Conservation (phyloP, 2,888 invertebrate genomes). For the Phymatocera aterrima region DNA sequence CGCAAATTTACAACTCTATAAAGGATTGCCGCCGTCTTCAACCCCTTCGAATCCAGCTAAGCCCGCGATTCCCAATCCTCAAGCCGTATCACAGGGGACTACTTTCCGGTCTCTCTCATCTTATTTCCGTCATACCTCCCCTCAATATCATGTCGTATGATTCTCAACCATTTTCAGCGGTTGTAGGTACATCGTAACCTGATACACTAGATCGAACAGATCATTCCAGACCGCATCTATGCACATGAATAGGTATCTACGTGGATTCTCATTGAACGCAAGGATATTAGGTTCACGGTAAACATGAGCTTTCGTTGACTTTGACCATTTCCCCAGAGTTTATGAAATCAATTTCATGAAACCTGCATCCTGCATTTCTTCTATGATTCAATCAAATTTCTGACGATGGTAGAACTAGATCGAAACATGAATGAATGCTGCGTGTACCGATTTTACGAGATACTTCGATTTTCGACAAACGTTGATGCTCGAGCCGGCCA, state of each 20-base stretch:
- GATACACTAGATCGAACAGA: neutral
- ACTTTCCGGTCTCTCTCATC: constrained; percentile 39
- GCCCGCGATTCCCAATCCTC: constrained; percentile 5
- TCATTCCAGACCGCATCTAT: neutral
- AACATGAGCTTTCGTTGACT: neutral
- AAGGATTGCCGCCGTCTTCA: constrained; percentile 30
- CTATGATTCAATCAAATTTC: neutral
- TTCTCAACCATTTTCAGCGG: neutral
- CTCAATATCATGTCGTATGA: constrained; percentile 37
- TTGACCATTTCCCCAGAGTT: neutral
- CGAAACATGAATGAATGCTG: neutral
- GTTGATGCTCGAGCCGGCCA: neutral
- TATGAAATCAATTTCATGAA: neutral
- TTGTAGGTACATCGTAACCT: neutral
- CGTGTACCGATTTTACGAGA: neutral
- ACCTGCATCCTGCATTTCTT: neutral
- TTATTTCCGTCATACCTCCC: constrained; percentile 35
- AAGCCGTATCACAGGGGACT: constrained; percentile 15
- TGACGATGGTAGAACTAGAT: neutral
- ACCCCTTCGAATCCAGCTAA: neutral
- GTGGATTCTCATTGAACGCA: neutral
- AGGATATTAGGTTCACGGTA: neutral
- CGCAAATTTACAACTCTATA: constrained; percentile 44
- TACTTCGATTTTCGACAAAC: neutral
- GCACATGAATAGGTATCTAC: neutral